Evolutionary conservation across 2,797 vertebrate species (phyloP).

Genomic region (Bradypodion ventrale): DNA sequence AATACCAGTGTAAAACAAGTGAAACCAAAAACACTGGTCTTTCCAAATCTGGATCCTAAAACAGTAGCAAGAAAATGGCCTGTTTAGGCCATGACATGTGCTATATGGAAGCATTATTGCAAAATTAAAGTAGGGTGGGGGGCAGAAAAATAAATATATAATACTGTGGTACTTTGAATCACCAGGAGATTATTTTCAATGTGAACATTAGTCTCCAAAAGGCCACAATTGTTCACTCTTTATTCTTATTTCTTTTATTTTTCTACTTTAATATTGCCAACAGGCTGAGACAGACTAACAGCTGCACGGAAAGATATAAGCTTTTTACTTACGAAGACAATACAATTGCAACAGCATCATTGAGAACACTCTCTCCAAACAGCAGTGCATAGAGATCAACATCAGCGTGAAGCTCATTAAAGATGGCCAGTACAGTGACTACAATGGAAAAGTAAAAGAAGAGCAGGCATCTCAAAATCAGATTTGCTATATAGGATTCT

Average conservation of each 20-base stretch:
- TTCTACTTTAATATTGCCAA: no score
- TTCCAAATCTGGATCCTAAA: background rate
- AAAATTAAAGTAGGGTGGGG: no score
- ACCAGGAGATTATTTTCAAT: no score
- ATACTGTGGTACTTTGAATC: no score
- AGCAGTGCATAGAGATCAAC: conserved; percentile 97
- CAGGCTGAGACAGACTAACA: no score
- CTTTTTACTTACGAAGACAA: conserved; percentile 89
- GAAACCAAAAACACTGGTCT: background rate
- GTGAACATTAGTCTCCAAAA: no score
- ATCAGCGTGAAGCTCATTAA: conserved; percentile 94
- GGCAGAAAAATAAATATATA: no score
- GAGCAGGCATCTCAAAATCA: fast-evolving
- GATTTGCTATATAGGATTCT: fast-evolving
- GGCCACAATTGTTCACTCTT: no score
- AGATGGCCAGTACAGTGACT: conserved; percentile 98
- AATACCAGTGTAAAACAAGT: background rate
- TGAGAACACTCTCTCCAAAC: conserved; percentile 97
- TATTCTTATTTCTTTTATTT: no score
- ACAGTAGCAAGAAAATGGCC: background rate
- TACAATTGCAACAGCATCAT: conserved; percentile 96
- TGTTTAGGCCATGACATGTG: background rate
- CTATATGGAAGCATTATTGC: no score
- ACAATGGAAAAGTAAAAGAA: conserved; percentile 33
- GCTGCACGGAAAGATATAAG: background rate